Evolutionary conservation across 2,888 invertebrate genomes (phyloP), one percentile per base, ranked within the genome.

Genomic region (Dendrolimus houi): DNA sequence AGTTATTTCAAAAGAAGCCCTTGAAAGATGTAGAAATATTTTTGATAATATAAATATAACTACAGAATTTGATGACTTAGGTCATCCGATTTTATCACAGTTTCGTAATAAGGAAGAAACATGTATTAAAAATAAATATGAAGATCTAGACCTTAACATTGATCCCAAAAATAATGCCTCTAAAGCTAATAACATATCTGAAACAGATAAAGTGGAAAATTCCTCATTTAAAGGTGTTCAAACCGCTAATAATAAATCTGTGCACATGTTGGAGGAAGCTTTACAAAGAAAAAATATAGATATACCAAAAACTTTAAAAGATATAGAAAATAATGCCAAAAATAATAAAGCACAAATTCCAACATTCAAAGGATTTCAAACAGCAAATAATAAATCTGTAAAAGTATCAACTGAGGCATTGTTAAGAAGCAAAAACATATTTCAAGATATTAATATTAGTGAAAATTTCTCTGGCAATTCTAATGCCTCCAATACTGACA

Each of bases 361-460:
- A 52, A 2, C 54, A 13, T 65, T 64, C 47, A 59, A 60, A 62
- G 71, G 75, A 10, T 84, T 85, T 61, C 67, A 79, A 64, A 81
- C 80, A 1, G 81, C 77, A n/a, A 77, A 65, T 62, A 80, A 81
- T 12, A 80, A 80, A 64, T 59, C 63, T 40, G 69, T 82, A 1
- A 58, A 54, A n/a, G 57, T 84, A 54, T 79, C 82, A 7, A 71
- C 81, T 68, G 69, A 80, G 59, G 72, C 79, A 14, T 63, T 87
- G 52, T 68, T 72, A 40, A 80, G 73, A 64, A 82, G 79, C 54
- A 81, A 65, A 60, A 70, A 71, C 29, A 62, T 87, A 13, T 85
- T 87, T 40, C 29, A 62, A 54, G 59, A 58, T 62, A 68, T 67
- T 53, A 60, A 64, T 52, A 52, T 52, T 41, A 56, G 60, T 29